These are phyloP conservation scores for Prionace glauca DNA, from an alignment of 2,797 vertebrate genomes.

Conservation along the genomic window DNA sequence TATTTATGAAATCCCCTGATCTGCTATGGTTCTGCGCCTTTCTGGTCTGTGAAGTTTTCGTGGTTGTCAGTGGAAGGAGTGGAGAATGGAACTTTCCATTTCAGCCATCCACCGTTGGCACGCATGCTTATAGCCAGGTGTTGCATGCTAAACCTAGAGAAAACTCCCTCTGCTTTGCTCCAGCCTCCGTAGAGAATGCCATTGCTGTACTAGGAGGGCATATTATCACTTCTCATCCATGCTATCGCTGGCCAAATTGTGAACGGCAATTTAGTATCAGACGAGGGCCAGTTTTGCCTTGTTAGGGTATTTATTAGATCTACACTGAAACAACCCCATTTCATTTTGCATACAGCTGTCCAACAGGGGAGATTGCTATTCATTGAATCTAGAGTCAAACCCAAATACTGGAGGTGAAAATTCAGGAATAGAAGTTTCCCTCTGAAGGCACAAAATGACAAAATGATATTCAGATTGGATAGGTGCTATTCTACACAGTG, in stretches of 20 bases:
- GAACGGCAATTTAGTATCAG: background rate
- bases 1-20: background rate
- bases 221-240: background rate
- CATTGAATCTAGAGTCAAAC: background rate
- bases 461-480: background rate
- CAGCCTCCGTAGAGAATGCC: background rate
- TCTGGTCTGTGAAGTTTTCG: background rate
- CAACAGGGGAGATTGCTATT: too few species aligned
- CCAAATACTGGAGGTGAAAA: background rate
- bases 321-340: too few species aligned
- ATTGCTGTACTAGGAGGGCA: background rate
- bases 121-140: background rate
- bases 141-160: background rate
- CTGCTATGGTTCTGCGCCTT: background rate
- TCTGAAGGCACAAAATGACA: background rate
- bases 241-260: background rate
- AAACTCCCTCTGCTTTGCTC: background rate
- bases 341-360: background rate
- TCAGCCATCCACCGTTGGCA: background rate
- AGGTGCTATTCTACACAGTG: background rate
- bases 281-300: background rate
- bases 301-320: background rate
- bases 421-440: background rate
- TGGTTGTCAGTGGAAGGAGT: background rate
- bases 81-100: slow-evolving; percentile 17